Conservation (phyloP, 2,797 vertebrate genomes). For the Clamator glandarius region DNA sequence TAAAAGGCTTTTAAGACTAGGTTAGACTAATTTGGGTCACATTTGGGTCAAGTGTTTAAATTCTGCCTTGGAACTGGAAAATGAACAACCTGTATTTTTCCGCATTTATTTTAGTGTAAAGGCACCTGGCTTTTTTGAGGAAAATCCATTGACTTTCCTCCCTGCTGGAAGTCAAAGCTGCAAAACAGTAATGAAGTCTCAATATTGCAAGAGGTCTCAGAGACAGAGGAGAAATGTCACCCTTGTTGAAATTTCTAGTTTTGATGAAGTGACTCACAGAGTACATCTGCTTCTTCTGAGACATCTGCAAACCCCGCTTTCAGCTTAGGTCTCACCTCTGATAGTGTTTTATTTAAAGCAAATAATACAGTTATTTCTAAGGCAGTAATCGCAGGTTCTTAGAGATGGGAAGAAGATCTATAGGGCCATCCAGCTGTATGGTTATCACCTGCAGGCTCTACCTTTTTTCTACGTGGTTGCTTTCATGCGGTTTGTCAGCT, state of each 20-base stretch:
- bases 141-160: background rate
- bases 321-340: background rate
- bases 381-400: background rate
- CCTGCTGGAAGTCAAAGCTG: background rate
- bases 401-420: background rate
- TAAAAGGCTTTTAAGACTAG: background rate
- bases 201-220: background rate
- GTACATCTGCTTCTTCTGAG: background rate
- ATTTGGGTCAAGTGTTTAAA: background rate
- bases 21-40: background rate
- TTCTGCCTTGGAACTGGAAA: background rate
- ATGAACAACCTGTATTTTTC: background rate
- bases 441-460: background rate
- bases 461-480: accelerated
- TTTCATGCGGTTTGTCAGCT: background rate
- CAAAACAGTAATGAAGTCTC: background rate
- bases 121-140: background rate
- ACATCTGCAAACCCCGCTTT: background rate
- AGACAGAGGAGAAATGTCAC: background rate
- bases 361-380: background rate
- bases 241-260: background rate
- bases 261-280: background rate
- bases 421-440: background rate
- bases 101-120: background rate
- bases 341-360: background rate